These are phyloP conservation scores for Gadopsis bispinosus DNA, from an alignment of 2,797 vertebrate genomes.

Conservation along the genomic window DNA sequence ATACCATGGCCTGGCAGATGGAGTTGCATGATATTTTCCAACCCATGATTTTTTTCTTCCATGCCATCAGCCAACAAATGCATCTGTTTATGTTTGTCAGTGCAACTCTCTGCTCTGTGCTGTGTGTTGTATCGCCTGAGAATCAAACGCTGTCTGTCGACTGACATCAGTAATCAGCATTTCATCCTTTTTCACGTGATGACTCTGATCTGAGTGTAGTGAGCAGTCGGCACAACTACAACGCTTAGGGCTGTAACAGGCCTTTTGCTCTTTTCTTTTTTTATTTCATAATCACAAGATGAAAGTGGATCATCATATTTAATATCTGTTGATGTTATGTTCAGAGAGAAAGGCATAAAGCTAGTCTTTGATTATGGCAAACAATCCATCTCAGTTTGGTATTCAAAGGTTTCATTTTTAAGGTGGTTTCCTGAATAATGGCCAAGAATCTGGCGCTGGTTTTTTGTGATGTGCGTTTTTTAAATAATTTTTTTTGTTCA, in stretches of 20 bases:
- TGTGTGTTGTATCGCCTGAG: slow-evolving; percentile 14
- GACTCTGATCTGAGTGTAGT: slow-evolving; percentile 31
- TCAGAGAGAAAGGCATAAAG: neutral
- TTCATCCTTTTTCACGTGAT: slow-evolving; percentile 39
- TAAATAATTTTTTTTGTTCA: neutral
- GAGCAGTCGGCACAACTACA: slow-evolving; percentile 19
- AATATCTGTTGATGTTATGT: slow-evolving; percentile 35
- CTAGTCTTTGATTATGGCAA: neutral
- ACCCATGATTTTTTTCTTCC: neutral
- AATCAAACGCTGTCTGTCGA: slow-evolving; percentile 52
- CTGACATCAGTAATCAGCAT: slow-evolving; percentile 50
- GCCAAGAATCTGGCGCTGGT: neutral
- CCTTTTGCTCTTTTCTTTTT: slow-evolving; percentile 24
- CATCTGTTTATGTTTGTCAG: slow-evolving; percentile 10
- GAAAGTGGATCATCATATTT: slow-evolving; percentile 43
- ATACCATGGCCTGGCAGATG: neutral
- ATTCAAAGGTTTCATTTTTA: neutral
- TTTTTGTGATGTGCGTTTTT: neutral
- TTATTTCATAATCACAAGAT: slow-evolving; percentile 28
- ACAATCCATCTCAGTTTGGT: neutral
- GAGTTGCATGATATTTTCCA: neutral
- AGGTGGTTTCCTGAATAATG: neutral
- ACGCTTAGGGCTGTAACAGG: slow-evolving; percentile 25
- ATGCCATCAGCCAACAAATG: neutral
- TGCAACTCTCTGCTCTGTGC: slow-evolving; percentile 11